Percentiles rank a stretch among this genome's conserved stretches.
These are phyloP conservation scores for Xiphias gladius DNA, from an alignment of 2,113 vertebrate genomes.

Conservation along the genomic window DNA sequence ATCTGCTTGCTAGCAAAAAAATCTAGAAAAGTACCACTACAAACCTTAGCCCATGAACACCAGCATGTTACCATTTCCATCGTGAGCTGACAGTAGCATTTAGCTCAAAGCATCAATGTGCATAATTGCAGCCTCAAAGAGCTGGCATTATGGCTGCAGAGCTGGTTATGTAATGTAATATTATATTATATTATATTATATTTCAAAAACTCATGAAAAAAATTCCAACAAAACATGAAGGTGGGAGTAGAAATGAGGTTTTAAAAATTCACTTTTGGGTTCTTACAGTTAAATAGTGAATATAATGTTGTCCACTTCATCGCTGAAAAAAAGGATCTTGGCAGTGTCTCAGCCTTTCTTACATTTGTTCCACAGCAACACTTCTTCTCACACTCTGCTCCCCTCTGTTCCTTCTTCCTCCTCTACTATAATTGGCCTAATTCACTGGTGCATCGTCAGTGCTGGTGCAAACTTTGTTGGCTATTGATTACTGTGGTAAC, in stretches of 20 bases:
- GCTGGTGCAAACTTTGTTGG: conserved; percentile 33
- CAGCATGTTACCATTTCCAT: no score
- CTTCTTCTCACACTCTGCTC: conserved; percentile 28
- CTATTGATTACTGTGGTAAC: conserved; percentile 68
- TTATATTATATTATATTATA: no score
- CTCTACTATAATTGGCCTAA: conserved; percentile 54
- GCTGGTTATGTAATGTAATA: no score
- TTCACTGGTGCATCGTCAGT: conserved; percentile 39
- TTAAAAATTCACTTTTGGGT: background rate
- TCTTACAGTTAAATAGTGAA: background rate
- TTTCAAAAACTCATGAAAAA: background rate
- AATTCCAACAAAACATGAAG: background rate
- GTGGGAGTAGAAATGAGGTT: background rate
- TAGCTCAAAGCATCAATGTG: no score
- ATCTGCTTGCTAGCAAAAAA: no score
- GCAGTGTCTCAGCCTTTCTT: conserved; percentile 32
- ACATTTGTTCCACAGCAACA: background rate
- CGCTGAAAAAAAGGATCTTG: background rate
- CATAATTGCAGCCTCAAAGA: no score
- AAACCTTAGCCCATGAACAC: no score
- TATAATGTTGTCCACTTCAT: background rate
- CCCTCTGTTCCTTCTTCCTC: background rate
- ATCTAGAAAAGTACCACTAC: no score
- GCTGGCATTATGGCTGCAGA: no score
- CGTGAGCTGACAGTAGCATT: no score